Percentiles rank a stretch among this genome's conserved stretches.
These are phyloP conservation scores for Chymomyza fuscimana DNA, from an alignment of 2,888 invertebrate species.

Conservation along the genomic window DNA sequence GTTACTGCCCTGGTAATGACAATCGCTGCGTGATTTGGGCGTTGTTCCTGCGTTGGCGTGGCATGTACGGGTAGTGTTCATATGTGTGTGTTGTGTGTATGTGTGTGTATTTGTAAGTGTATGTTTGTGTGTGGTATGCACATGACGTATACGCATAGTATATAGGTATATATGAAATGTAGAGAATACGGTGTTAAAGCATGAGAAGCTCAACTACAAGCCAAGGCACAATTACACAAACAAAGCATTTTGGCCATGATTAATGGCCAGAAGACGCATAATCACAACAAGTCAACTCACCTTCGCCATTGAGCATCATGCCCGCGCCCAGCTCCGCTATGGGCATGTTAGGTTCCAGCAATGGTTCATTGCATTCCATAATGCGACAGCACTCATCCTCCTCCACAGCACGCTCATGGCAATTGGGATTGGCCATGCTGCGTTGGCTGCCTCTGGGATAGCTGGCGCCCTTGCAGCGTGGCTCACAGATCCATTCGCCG, in stretches of 20 bases:
- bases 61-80: background rate
- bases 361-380: conserved; percentile 84
- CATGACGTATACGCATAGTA: conserved; percentile 26
- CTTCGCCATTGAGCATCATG: conserved; percentile 40
- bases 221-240: conserved; percentile 10
- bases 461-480: conserved; percentile 86
- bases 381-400: conserved; percentile 87
- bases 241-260: background rate
- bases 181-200: conserved; percentile 60
- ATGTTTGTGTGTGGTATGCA: conserved; percentile 37
- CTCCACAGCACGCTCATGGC: conserved; percentile 85
- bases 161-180: conserved; percentile 34
- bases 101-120: conserved; percentile 10
- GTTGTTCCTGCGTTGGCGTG: conserved; percentile 49
- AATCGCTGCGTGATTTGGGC: conserved; percentile 72
- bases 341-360: conserved; percentile 58
- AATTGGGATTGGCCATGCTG: conserved; percentile 85
- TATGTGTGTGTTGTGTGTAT: conserved; percentile 21
- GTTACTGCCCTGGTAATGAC: conserved; percentile 82
- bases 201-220: conserved; percentile 46
- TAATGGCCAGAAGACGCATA: conserved; percentile 9
- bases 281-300: conserved; percentile 39
- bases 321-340: conserved; percentile 28
- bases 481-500: conserved; percentile 87
- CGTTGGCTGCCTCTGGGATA: conserved; percentile 84